phyloP scores from a whole-genome alignment of 1,140 invertebrate species.

The Lepidurus apus region DNA sequence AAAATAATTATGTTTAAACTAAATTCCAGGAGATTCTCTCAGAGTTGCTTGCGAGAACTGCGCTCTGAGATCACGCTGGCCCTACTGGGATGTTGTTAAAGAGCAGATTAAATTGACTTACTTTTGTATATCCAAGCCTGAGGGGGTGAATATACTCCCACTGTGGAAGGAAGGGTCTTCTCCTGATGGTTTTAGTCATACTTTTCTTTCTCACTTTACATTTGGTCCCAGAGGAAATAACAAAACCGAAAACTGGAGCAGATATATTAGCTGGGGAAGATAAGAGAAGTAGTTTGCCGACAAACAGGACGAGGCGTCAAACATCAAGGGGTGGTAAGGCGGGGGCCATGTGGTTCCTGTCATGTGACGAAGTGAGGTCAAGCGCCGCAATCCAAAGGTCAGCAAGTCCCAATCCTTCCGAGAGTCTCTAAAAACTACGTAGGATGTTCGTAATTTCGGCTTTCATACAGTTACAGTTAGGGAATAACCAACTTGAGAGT shows the following conservation, averaged over 20 bases:
- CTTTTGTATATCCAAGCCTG: not conserved
- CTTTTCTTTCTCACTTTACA: too few species aligned
- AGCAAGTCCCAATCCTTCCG: not conserved
- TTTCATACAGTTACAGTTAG: too few species aligned
- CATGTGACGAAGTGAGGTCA: conserved; percentile 10
- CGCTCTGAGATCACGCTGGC: conserved; percentile 1
- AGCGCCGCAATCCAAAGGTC: not conserved
- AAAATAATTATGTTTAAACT: not conserved
- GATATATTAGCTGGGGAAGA: not conserved
- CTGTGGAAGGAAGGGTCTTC: too few species aligned
- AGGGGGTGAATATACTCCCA: not conserved
- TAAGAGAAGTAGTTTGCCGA: not conserved
- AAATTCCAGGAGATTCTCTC: not conserved
- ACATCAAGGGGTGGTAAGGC: not conserved
- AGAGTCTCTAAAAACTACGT: not conserved
- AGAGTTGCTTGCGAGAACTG: not conserved
- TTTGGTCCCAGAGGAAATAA: not conserved
- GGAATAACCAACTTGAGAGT: too few species aligned
- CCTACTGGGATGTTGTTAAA: not conserved
- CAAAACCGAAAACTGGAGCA: not conserved
- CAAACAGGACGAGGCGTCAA: conserved; percentile 17
- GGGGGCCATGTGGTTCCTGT: conserved; percentile 1
- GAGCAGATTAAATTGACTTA: too few species aligned
- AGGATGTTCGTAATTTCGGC: too few species aligned
- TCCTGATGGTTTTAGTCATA: too few species aligned